A percentile compares a stretch with the other conserved stretches of the same genome.
These are phyloP conservation scores for Mirza zaza DNA, from an alignment of 2,113 vertebrate species.

Conservation along the genomic window DNA sequence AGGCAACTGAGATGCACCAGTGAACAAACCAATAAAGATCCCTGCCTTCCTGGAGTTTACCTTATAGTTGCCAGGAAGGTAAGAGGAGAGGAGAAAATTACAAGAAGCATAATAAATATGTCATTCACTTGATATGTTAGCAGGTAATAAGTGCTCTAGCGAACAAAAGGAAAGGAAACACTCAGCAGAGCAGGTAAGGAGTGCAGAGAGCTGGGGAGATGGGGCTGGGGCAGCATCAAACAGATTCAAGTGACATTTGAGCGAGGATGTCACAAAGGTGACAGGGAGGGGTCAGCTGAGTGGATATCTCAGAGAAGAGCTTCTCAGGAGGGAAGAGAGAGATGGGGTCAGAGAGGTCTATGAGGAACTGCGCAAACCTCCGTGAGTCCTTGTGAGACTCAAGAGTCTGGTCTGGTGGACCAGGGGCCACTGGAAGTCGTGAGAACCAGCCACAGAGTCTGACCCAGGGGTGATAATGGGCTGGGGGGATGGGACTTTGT, in stretches of 20 bases:
- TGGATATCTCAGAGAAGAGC: background rate
- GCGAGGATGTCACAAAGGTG: background rate
- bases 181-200: background rate
- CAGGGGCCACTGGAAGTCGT: background rate
- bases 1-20: background rate
- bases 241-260: background rate
- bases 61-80: too few species aligned
- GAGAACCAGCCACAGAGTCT: background rate
- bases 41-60: background rate
- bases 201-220: background rate
- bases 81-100: background rate
- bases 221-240: background rate
- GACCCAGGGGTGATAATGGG: background rate
- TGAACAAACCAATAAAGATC: background rate
- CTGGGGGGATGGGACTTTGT: background rate
- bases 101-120: background rate
- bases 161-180: background rate
- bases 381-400: background rate
- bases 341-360: background rate
- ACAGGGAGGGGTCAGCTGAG: background rate
- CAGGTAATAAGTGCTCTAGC: background rate
- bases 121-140: background rate
- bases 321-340: too few species aligned
- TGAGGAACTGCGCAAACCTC: accelerated
- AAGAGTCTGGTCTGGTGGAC: background rate